Evolutionary conservation across 2,888 invertebrate genomes (phyloP).

Genomic region (Calephelis perditalis): DNA sequence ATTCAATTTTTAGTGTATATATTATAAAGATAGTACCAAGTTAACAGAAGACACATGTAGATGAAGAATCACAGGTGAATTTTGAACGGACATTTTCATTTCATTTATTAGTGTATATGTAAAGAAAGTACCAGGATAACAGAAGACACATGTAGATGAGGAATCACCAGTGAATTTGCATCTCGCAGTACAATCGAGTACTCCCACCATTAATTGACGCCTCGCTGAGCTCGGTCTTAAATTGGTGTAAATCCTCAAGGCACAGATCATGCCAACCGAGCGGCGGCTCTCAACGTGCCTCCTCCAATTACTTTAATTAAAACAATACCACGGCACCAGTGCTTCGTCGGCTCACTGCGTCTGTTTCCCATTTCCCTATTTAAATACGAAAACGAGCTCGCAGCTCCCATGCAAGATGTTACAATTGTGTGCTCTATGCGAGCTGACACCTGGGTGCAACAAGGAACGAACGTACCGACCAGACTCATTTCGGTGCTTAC

Average conservation of each 20-base stretch:
- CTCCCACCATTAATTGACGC: conserved; percentile 66
- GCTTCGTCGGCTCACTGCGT: conserved; percentile 72
- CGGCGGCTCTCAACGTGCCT: conserved; percentile 70
- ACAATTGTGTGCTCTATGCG: conserved; percentile 51
- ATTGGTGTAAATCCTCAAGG: conserved; percentile 76
- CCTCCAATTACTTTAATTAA: conserved; percentile 79
- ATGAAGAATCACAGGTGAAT: conserved; percentile 28
- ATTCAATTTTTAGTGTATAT: no score
- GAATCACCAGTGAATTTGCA: conserved; percentile 33
- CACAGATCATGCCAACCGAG: conserved; percentile 71
- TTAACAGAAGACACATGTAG: conserved; percentile 26
- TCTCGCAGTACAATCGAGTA: conserved; percentile 43
- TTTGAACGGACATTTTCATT: conserved; percentile 15
- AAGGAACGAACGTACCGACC: conserved; percentile 12
- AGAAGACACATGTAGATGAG: conserved; percentile 26
- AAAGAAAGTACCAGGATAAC: conserved; percentile 14
- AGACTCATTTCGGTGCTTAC: conserved; percentile 12
- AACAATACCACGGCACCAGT: conserved; percentile 73
- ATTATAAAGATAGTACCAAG: not conserved
- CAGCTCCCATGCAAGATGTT: conserved; percentile 68
- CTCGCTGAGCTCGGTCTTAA: conserved; percentile 63
- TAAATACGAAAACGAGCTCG: conserved; percentile 76
- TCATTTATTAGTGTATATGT: no score
- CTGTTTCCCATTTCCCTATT: conserved; percentile 77
- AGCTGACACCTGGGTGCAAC: conserved; percentile 39